phyloP scores from a whole-genome alignment of 2,113 vertebrate genomes.

The Eublepharis macularius region DNA sequence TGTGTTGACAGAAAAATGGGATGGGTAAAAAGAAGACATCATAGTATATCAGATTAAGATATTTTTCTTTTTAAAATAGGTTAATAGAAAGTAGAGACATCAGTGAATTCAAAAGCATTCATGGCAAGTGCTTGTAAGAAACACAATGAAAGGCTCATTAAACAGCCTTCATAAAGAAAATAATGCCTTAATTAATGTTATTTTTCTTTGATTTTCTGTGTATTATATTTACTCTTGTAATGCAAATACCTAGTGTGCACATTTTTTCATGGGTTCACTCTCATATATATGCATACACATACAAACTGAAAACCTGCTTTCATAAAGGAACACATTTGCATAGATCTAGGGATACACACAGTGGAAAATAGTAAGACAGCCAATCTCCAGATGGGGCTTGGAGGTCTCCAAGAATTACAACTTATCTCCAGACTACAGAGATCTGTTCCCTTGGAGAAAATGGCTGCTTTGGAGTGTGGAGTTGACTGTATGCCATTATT shows the following conservation, averaged over 20 bases:
- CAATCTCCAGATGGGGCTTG: too few species aligned
- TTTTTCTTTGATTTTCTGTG: neutral
- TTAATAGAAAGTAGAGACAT: conserved; percentile 22
- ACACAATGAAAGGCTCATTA: neutral
- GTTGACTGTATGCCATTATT: too few species aligned
- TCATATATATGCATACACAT: neutral
- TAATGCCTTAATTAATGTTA: neutral
- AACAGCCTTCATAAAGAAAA: neutral
- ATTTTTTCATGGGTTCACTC: too few species aligned
- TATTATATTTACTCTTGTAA: neutral
- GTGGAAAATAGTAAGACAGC: too few species aligned
- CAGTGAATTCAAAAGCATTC: conserved; percentile 44
- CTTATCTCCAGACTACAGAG: too few species aligned
- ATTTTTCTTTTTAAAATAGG: conserved; percentile 33
- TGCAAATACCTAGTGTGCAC: too few species aligned
- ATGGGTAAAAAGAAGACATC: conserved; percentile 10
- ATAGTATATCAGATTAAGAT: conserved; percentile 18
- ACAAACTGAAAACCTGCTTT: neutral
- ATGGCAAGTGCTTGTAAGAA: conserved; percentile 6
- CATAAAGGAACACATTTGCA: neutral
- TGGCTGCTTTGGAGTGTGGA: too few species aligned
- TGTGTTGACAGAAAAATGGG: conserved; percentile 27
- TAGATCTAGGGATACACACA: neutral
- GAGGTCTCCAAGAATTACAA: too few species aligned
- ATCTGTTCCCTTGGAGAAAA: too few species aligned